phyloP scores from a whole-genome alignment of 2,797 vertebrate genomes.

The Paramormyrops hopkinsi region DNA sequence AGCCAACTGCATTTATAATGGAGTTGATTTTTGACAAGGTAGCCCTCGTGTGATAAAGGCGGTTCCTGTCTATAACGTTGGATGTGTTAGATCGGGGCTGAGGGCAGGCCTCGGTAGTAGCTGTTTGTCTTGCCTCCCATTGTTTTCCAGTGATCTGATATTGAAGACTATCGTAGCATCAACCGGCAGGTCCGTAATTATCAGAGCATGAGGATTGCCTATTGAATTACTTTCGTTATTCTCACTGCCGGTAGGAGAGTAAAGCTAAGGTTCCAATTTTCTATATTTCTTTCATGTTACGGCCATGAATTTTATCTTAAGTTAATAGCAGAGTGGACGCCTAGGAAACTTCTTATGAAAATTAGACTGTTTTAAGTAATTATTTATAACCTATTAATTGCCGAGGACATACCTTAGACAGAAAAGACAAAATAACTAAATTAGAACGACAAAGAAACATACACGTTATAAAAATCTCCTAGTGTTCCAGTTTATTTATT shows the following conservation, averaged over 20 bases:
- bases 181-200: conserved; percentile 50
- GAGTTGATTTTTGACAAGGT: not conserved
- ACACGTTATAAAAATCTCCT: not conserved
- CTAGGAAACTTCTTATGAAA: not conserved
- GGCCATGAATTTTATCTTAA: not conserved
- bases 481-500: not conserved
- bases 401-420: not conserved
- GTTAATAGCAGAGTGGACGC: not conserved
- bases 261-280: not conserved
- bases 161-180: conserved; percentile 52
- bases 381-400: not conserved
- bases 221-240: conserved; percentile 53
- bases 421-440: not conserved
- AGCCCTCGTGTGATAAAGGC: conserved; percentile 20
- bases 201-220: conserved; percentile 47
- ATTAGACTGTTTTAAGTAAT: not conserved
- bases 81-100: conserved; percentile 36
- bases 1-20: not conserved
- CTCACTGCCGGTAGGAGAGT: conserved; percentile 2
- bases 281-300: not conserved
- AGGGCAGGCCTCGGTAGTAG: conserved; percentile 49
- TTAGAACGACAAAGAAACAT: not conserved
- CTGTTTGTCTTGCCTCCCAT: conserved; percentile 45
- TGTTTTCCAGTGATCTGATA: conserved; percentile 54
- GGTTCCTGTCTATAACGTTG: conserved; percentile 35